Evolutionary conservation across 2,888 invertebrate species (phyloP), one percentile per base, ranked within the genome.

Genomic region (Acronicta psi): DNA sequence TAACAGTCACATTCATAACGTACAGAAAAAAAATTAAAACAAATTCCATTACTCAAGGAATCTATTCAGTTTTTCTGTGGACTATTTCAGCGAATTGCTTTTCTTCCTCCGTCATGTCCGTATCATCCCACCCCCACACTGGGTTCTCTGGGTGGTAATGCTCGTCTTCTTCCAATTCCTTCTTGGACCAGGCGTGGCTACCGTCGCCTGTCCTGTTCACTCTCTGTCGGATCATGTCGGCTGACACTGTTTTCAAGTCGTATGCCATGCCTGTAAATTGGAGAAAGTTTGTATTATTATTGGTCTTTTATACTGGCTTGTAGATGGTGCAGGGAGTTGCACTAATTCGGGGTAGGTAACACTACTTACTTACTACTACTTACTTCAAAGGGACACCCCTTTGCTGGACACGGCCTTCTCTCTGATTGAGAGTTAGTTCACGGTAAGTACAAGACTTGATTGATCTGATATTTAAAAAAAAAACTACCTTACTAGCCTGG

Each of bases 81-180:
- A 79, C 82, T 13, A 94, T 92, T 82, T 94, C 88, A 0, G 94
- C 95, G 38, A 93, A 82, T 57, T 94, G 86, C 63, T 95, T 95
- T 54, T 97, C 97, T 49, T 97, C 96, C 2, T 95, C 94, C 0
- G 94, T 89, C 95, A 98, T 96, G 74, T 97, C 97, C 58, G 90
- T 86, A 81, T 98, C 98, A 34, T 96, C 97, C 98, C 97, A 98
- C 0, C 98, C 98, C 97, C 97, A 98, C 13, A 95, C 86, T 7
- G 95, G 91, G 57, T 94, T 95, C 37, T 95, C 95, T 23, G 95
- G 94, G 38, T 93, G 91, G 38, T 94, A 91, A 49, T 94, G 88
- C 9, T 87, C 85, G 0, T 94, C 92, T 14, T 93, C 87, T 16
- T 72, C 71, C 64, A 86, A 82, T 38, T 80, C n/a, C 8, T 79